Conservation (phyloP, 2,113 vertebrate species). For the Oncorhynchus nerka region DNA sequence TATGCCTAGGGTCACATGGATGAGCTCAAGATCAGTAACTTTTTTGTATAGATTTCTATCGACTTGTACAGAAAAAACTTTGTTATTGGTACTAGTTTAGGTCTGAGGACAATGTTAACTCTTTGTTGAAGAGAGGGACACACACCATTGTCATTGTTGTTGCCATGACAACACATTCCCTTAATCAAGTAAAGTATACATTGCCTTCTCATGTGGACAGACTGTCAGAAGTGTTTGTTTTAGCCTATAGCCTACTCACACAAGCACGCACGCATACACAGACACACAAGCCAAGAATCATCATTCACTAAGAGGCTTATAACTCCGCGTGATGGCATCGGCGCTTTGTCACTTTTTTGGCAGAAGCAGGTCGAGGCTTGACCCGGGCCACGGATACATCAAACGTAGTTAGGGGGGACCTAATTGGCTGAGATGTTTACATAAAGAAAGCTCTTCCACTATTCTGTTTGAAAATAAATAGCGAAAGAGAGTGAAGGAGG, state of each 20-base stretch:
- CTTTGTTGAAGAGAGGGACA: background rate
- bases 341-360: too few relatives aligned
- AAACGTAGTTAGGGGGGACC: background rate
- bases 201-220: background rate
- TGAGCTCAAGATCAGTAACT: too few relatives aligned
- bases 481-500: background rate
- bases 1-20: too few relatives aligned
- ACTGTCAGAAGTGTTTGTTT: background rate
- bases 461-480: constrained; percentile 23
- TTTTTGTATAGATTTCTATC: too few relatives aligned
- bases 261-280: background rate
- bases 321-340: background rate
- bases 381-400: too few relatives aligned
- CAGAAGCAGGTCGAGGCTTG: too few relatives aligned
- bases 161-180: background rate
- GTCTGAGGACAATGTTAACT: too few relatives aligned
- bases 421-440: constrained; percentile 41
- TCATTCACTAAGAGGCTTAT: too few relatives aligned
- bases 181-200: background rate
- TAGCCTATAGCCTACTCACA: background rate
- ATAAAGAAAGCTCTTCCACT: constrained; percentile 13
- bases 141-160: background rate
- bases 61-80: too few relatives aligned
- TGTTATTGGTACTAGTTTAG: too few relatives aligned
- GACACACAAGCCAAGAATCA: background rate